Evolutionary conservation across 2,113 vertebrate species (phyloP).

Genomic region (Bufo gargarizans): DNA sequence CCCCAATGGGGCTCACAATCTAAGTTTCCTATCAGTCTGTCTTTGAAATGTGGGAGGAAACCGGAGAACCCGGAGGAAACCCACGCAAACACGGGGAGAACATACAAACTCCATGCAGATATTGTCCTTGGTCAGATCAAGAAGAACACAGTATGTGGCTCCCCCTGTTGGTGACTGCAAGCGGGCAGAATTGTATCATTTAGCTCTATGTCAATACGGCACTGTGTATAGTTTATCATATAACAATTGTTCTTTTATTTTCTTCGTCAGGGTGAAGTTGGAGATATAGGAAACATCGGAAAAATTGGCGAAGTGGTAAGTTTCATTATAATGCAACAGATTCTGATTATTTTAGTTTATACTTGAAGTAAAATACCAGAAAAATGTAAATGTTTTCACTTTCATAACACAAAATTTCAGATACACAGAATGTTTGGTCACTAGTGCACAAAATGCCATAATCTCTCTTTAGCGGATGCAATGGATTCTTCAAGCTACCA

Average conservation of each 20-base stretch:
- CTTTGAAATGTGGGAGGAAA: no score
- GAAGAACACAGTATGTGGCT: no score
- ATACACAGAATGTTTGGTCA: neutral
- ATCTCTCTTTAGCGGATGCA: neutral
- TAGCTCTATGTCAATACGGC: neutral
- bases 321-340: neutral
- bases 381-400: neutral
- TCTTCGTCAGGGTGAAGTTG: conserved; percentile 86
- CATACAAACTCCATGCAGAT: no score
- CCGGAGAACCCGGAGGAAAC: no score
- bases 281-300: conserved; percentile 86
- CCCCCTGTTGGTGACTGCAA: neutral
- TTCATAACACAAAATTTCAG: neutral
- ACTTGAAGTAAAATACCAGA: neutral
- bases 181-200: neutral
- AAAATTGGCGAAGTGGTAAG: conserved; percentile 91
- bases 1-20: no score
- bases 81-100: no score
- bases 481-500: neutral
- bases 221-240: neutral
- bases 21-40: no score
- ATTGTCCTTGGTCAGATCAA: no score
- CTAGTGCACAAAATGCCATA: neutral
- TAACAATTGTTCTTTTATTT: conserved; percentile 43
- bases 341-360: neutral